These are phyloP conservation scores for Epinephelus malabaricus DNA, from an alignment of 2,797 vertebrate genomes.

Conservation along the genomic window DNA sequence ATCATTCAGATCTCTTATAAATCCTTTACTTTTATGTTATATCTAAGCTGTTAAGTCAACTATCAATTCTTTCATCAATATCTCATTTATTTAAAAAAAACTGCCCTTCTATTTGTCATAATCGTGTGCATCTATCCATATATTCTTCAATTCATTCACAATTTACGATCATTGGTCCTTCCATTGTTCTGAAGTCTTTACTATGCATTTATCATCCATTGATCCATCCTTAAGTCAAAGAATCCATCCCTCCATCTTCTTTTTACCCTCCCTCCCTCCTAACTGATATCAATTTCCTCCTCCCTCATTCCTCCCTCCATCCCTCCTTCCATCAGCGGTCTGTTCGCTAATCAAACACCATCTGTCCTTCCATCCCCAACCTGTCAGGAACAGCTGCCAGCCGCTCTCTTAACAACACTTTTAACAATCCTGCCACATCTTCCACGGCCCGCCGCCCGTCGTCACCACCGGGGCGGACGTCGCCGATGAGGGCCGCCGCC, in stretches of 20 bases:
- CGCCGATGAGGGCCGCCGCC: conserved; percentile 50
- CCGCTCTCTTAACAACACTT: conserved; percentile 98
- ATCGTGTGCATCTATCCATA: neutral
- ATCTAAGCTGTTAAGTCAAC: neutral
- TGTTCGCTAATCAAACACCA: conserved; percentile 99
- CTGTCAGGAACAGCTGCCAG: conserved; percentile 91
- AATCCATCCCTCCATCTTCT: conserved; percentile 23
- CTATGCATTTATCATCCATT: neutral
- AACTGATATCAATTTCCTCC: conserved; percentile 49
- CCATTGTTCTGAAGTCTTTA: neutral
- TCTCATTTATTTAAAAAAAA: neutral
- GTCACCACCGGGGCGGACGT: conserved; percentile 52
- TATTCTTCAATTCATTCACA: neutral
- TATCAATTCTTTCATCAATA: neutral
- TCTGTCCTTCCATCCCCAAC: conserved; percentile 99
- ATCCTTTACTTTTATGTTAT: neutral
- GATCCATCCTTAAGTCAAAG: conserved; percentile 30
- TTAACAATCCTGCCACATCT: conserved; percentile 98
- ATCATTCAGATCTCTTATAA: neutral
- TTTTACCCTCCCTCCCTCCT: conserved; percentile 34
- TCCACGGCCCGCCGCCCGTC: conserved; percentile 95
- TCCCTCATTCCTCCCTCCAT: conserved; percentile 86
- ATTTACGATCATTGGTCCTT: neutral
- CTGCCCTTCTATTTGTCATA: neutral
- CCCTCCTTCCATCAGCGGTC: conserved; percentile 95